Conservation (phyloP, 2,888 invertebrate species). For the Hecatera dysodea region DNA sequence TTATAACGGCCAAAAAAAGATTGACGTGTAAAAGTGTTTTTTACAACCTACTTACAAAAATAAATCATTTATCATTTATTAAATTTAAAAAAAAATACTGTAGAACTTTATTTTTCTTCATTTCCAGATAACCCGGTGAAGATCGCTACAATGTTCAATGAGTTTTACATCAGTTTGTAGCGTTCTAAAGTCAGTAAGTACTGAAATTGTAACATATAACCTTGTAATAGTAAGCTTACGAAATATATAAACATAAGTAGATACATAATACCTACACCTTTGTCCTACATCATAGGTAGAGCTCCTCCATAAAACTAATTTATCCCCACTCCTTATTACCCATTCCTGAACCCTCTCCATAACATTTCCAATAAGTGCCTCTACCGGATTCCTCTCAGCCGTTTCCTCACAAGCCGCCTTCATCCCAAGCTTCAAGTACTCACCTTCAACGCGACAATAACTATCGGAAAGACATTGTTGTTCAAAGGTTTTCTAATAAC, state of each 20-base stretch:
- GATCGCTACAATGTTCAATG: no score
- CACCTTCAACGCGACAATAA: slow-evolving; percentile 53
- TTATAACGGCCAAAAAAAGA: no score
- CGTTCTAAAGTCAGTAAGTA: background rate
- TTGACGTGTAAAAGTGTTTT: no score
- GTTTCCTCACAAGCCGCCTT: slow-evolving; percentile 30
- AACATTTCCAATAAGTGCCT: slow-evolving; percentile 44
- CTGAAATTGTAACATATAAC: background rate
- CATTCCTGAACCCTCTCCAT: slow-evolving; percentile 39
- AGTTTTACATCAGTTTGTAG: no score
- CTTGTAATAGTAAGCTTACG: no score
- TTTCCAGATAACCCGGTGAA: no score
- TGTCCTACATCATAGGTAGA: background rate
- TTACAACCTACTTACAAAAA: no score
- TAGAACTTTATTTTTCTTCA: no score
- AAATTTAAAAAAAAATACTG: no score
- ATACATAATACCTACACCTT: background rate
- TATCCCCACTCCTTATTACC: slow-evolving; percentile 35
- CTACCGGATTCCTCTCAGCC: slow-evolving; percentile 38
- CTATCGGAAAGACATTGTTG: slow-evolving; percentile 57
- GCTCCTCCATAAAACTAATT: slow-evolving; percentile 29
- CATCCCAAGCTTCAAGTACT: slow-evolving; percentile 40
- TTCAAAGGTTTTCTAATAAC: slow-evolving; percentile 57
- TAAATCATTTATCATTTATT: no score
- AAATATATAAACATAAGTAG: background rate